Percentiles rank a stretch among this genome's conserved stretches.
phyloP scores from a whole-genome alignment of 2,113 vertebrate species.

The Oryzias melastigma region DNA sequence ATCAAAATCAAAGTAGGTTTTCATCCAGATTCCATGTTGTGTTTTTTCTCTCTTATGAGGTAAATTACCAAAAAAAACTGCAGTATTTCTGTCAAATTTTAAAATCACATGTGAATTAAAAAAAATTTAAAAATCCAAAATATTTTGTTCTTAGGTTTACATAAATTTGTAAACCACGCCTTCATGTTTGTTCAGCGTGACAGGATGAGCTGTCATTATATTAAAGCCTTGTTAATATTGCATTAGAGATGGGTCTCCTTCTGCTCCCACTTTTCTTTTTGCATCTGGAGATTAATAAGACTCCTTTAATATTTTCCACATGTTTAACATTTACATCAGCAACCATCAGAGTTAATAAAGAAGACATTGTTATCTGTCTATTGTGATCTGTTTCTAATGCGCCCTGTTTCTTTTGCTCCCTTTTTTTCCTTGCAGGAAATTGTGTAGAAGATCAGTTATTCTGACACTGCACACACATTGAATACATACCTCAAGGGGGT shows the following conservation, averaged over 20 bases:
- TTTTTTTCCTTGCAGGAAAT: conserved; percentile 40
- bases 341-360: conserved; percentile 37
- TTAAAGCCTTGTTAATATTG: conserved; percentile 51
- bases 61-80: no score
- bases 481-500: conserved; percentile 57
- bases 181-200: conserved; percentile 30
- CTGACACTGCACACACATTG: conserved; percentile 48
- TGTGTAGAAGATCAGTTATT: conserved; percentile 57
- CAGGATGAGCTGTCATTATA: conserved; percentile 59
- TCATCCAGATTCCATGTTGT: no score
- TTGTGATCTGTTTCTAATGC: conserved; percentile 39
- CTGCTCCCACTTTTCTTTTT: conserved; percentile 21
- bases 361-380: conserved; percentile 39
- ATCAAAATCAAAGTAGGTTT: no score
- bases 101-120: no score
- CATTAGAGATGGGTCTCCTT: conserved; percentile 63
- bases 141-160: no score
- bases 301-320: conserved; percentile 26
- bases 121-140: no score
- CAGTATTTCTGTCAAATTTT: no score
- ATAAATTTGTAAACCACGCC: conserved; percentile 1
- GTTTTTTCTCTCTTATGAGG: no score
- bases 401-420: conserved; percentile 24
- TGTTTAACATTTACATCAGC: conserved; percentile 42
- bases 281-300: conserved; percentile 36